Evolutionary conservation across 2,113 vertebrate genomes (phyloP).

Genomic region (Chamaetylas fuelleborni): DNA sequence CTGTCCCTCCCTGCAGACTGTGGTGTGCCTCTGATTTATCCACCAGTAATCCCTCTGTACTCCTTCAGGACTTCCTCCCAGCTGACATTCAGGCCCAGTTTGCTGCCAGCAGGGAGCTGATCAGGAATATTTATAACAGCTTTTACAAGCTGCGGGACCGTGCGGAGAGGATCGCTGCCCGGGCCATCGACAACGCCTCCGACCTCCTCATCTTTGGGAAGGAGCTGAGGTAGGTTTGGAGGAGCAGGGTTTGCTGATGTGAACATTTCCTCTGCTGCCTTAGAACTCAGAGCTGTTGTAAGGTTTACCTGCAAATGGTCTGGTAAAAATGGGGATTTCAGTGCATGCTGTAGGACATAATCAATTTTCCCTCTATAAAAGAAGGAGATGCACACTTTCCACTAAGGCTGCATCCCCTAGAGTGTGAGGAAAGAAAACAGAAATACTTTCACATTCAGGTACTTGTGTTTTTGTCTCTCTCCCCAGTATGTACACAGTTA

Average conservation of each 20-base stretch:
- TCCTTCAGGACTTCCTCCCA: conserved; percentile 89
- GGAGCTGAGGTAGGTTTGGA: conserved; percentile 84
- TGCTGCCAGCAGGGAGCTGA: conserved; percentile 88
- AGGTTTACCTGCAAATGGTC: not conserved
- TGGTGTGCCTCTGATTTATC: not conserved
- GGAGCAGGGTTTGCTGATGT: not conserved
- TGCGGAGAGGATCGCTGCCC: conserved; percentile 86
- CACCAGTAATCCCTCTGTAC: not conserved
- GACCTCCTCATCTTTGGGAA: conserved; percentile 93
- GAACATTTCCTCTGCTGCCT: not conserved
- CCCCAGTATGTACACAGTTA: not conserved
- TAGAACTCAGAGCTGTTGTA: not conserved
- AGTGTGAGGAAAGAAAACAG: not conserved
- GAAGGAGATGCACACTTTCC: not conserved
- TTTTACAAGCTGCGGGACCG: conserved; percentile 91
- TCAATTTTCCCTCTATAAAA: not conserved
- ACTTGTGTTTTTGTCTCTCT: not conserved
- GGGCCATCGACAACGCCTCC: conserved; percentile 88
- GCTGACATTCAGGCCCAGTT: conserved; percentile 92
- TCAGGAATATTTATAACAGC: conserved; percentile 91
- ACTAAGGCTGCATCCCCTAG: not conserved
- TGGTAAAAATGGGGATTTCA: not conserved
- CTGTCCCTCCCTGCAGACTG: not conserved
- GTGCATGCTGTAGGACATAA: not conserved
- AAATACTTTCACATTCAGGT: not conserved